Evolutionary conservation across 2,888 invertebrate species (phyloP), one percentile per base, ranked within the genome.

Genomic region (Drosophila peninsularis): DNA sequence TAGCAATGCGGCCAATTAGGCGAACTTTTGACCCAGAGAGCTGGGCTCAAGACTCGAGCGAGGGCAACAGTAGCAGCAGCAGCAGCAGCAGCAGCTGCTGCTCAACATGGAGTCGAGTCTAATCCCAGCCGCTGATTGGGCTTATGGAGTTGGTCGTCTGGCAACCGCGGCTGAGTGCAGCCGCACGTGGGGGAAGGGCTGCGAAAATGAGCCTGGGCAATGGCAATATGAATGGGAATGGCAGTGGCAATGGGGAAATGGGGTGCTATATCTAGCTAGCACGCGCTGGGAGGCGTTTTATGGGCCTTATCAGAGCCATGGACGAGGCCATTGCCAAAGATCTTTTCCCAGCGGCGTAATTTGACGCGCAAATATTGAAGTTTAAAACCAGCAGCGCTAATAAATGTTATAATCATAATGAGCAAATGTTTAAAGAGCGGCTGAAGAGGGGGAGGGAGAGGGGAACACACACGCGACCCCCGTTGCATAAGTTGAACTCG

Each of bases 321-420:
- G 21, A 32, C 36, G 57, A 13, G 49, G 39, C 57, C 44, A 24
- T 39, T 50, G 42, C 37, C 42, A 37, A 68, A 65, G 71, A 75
- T 77, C 57, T 56, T 68, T 54, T 70, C 80, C 78, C 87, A 69
- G 55, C 39, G 62, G 73, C 73, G 70, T 80, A 88, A 88, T 89
- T 85, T 79, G 74, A 81, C 17, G 79, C 36, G 66, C 84, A 87
- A 89, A 85, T 82, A 89, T 84, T 84, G 79, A 61, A 85, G 80
- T 80, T 88, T 78, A 67, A 75, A 78, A 78, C 57, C 75, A 62
- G 71, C 55, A 44, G 75, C 75, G 68, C 74, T 76, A 77, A 88
- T 85, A 82, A 88, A 78, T 75, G 70, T 72, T 80, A 89, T 80
- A 84, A 72, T 67, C 71, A 84, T 90, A 85, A 90, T 78, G 86